A percentile compares a stretch with the other conserved stretches of the same genome.
phyloP scores from a whole-genome alignment of 2,113 vertebrate species.

The Tyto alba region DNA sequence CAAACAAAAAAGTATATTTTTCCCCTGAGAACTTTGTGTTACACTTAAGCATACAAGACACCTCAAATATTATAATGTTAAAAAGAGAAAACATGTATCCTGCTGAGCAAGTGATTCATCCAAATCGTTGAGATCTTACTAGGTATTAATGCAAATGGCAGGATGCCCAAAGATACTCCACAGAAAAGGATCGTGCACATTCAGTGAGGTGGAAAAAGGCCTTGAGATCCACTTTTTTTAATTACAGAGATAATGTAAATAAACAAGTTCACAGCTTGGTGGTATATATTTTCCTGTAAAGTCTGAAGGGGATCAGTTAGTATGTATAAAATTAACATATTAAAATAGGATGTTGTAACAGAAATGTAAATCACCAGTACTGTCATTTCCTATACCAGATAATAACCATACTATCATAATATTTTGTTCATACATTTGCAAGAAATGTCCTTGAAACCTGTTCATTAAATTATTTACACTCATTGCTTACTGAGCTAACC shows the following conservation, averaged over 20 bases:
- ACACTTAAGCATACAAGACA: background rate
- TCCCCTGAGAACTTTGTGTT: background rate
- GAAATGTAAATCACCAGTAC: background rate
- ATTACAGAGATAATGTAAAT: background rate
- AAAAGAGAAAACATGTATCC: background rate
- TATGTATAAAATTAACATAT: background rate
- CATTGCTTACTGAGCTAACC: background rate
- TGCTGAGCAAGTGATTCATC: background rate
- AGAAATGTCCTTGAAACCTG: background rate
- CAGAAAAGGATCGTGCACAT: background rate
- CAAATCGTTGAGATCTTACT: background rate
- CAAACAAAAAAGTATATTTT: background rate
- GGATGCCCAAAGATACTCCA: background rate
- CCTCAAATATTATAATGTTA: background rate
- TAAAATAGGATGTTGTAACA: background rate
- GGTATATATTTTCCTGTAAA: background rate
- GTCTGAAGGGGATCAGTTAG: background rate
- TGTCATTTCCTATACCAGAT: background rate
- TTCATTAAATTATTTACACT: background rate
- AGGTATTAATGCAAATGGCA: background rate
- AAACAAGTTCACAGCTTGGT: background rate
- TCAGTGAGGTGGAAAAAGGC: background rate
- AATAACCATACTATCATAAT: background rate
- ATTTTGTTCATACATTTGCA: background rate
- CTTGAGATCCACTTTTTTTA: background rate